Evolutionary conservation across 1,140 invertebrate species (phyloP), one percentile per base, ranked within the genome.

Genomic region (Campoletis sonorensis): DNA sequence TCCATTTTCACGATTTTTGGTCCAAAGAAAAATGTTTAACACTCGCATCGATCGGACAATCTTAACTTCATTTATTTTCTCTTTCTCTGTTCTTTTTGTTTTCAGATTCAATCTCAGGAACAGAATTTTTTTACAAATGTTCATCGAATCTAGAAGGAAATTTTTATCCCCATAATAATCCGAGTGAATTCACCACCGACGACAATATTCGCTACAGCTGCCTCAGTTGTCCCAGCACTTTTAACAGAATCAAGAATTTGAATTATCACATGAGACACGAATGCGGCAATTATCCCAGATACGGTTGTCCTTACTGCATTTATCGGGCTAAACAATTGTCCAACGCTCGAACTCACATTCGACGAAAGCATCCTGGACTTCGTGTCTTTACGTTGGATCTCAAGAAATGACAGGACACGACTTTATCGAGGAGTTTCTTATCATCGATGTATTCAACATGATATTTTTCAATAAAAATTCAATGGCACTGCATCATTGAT

Each of bases 201-300:
- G 54, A 58, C 8, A 75, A 58, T 16, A n/a, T 77, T 1, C 49
- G 27, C 8, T 77, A 77, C 45, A n/a, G 45, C 18, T 95, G 95
- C 84, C 90, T 91, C 58, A 90, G 91, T 37, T 94, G 94, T 82
- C 92, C 90, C 0, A 92, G 91, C 16, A 86, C 91, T 73, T 94
- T 94, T 84, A 91, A 81, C 90, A 92, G 82, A 88, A 91, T 70
- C 91, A 94, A 88, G 89, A 92, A 79, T 87, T 91, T 81, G 85
- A 90, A 81, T 89, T 93, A 85, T 93, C 94, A 95, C 85, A 91
- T 94, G 82, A 93, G 93, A 80, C 94, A 94, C 83, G 94, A 95
- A 81, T 95, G 95, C 85, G 94, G 95, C 37, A 92, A 93, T 73
- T 93, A 92, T 82, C 94, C 94, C 0, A 91, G 92, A 51, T 94